Conservation (phyloP, 2,888 invertebrate genomes). For the Lobophora halterata region DNA sequence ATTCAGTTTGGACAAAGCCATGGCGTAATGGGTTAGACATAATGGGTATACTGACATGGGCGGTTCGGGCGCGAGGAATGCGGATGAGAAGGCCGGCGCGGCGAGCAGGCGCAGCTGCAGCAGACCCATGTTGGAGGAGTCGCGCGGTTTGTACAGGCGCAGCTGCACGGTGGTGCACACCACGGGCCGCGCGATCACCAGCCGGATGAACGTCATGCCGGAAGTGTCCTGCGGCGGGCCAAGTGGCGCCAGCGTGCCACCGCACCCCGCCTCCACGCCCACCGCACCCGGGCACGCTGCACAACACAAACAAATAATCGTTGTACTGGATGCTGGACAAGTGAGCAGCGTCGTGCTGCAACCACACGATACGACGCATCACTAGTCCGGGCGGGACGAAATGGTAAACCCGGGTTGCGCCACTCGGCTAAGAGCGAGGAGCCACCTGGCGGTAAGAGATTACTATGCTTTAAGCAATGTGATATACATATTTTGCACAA, state of each 20-base stretch:
- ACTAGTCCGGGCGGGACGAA: too few species aligned
- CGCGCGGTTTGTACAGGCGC: constrained; percentile 88
- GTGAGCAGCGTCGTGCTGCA: too few species aligned
- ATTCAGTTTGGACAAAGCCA: too few species aligned
- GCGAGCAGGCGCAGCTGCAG: constrained; percentile 93
- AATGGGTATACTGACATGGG: constrained; percentile 43
- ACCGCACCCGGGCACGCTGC: constrained; percentile 93
- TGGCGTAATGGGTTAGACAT: too few species aligned
- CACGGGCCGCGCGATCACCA: constrained; percentile 90
- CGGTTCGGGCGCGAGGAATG: constrained; percentile 58
- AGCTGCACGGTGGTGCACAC: constrained; percentile 92
- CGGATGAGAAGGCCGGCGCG: constrained; percentile 86
- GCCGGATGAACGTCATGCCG: constrained; percentile 92
- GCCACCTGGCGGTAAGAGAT: too few species aligned
- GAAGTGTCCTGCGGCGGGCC: constrained; percentile 93
- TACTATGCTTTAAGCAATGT: too few species aligned
- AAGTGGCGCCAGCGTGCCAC: constrained; percentile 89
- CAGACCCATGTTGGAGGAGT: constrained; percentile 93
- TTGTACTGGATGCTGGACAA: too few species aligned
- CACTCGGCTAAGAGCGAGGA: too few species aligned
- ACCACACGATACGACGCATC: too few species aligned
- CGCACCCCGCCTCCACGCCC: constrained; percentile 91
- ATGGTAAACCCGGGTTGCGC: too few species aligned
- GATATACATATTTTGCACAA: too few species aligned
- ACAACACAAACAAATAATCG: too few species aligned